These are phyloP conservation scores for Telmatherina bonti DNA, from an alignment of 2,797 vertebrate species.

Conservation along the genomic window DNA sequence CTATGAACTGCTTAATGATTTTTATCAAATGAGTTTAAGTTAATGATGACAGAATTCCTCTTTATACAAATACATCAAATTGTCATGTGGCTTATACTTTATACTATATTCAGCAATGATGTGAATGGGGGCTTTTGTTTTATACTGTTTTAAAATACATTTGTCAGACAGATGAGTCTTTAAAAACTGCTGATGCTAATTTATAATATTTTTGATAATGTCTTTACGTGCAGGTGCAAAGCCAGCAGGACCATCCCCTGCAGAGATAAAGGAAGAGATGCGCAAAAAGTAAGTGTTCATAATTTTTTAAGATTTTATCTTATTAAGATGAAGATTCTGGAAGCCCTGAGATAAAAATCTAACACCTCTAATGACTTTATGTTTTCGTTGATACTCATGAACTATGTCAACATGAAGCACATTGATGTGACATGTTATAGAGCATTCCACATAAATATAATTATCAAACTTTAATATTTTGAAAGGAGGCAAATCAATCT, in stretches of 20 bases:
- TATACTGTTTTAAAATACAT: neutral
- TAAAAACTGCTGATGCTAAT: neutral
- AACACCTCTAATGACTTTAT: neutral
- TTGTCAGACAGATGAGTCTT: neutral
- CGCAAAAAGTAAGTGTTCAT: slow-evolving; percentile 74
- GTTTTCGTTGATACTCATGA: neutral
- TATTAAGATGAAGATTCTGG: neutral
- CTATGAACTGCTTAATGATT: neutral
- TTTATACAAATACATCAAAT: neutral
- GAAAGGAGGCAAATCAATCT: too few relatives aligned
- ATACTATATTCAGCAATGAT: neutral
- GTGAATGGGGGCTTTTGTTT: neutral
- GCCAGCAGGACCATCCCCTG: slow-evolving; percentile 49
- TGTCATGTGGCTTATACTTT: neutral
- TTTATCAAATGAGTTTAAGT: neutral
- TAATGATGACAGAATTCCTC: neutral
- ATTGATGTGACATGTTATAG: too few relatives aligned
- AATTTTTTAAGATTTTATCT: neutral
- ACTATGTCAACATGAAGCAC: too few relatives aligned
- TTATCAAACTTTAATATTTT: neutral
- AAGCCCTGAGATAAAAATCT: neutral
- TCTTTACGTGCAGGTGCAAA: slow-evolving; percentile 59
- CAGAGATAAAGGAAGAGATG: slow-evolving; percentile 78
- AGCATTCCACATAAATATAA: too few relatives aligned
- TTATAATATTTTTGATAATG: slow-evolving; percentile 1